Base-by-base conservation (phyloP, 2,797 vertebrate species). In the Furcifer pardalis region DNA sequence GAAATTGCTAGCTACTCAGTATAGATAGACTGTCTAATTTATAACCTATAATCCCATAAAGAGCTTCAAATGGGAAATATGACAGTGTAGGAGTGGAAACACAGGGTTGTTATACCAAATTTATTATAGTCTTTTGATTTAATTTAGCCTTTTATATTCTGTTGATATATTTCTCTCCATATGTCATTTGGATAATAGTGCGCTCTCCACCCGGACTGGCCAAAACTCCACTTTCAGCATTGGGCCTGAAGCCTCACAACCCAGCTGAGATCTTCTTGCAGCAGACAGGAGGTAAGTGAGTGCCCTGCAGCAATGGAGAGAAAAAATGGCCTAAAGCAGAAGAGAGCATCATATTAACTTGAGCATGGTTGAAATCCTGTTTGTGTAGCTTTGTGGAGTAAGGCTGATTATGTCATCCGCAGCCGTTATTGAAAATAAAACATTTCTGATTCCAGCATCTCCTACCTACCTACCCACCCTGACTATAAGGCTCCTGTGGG, bases 161-260 rank as follows among this genome's bases (percentile, higher is more conserved):
- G 32, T 35, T 77, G 30, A 83, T 83, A 21, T 37, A 21, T 37
- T 5, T 2, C 0, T 86, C 1, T 86, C n/a, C 66, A 32, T 79
- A 83, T 60, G 13, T 71, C 42, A 62, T 71, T 46, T 2, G 76
- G 71, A 75, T 42, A 1, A 87, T 92, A 98, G 98, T 97, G 89
- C 98, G 98, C 17, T 99, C 98, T 66, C 98, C 98, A 49, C 98
- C 98, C 0, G 98, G 98, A 86, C 95, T 99, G 85, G 98, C 98
- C 84, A 99, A 98, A 96, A 99, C 98, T 1, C 98, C 98, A 0
- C 95, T 99, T 85, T 99, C 98, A 66, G 98, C 98, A 2, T 93
- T 99, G 91, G 98, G 98, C 35, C 94, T 99, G 92, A 99, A 99
- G 79, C 98, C 98, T 52, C 98, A 99, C 95, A 99, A 99, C 89